Evolutionary conservation across 2,888 invertebrate genomes (phyloP), one percentile per base, ranked within the genome.

Genomic region (Campaea margaritaria): DNA sequence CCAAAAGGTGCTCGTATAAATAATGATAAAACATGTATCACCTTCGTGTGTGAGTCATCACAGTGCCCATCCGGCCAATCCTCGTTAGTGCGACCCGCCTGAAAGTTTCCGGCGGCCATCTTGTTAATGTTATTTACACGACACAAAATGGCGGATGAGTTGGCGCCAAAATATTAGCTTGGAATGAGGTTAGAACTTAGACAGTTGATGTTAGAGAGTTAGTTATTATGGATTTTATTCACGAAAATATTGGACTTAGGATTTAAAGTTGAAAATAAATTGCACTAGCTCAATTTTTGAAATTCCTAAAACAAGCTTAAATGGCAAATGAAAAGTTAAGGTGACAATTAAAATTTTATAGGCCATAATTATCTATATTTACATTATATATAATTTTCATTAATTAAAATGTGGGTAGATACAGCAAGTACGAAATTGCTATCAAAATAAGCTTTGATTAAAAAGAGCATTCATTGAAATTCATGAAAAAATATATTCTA

Each of bases 41-140:
- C 91, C 91, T 92, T 91, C 49, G 91, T 89, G 75, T 90, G 89
- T 75, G 83, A 83, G 85, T 91, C 91, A 82, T 91, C 91, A 83
- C 77, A 84, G 75, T 79, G 84, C 81, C 87, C 89, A 80, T 87
- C 89, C 76, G 87, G 86, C 84, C 87, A 86, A 82, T 87, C 90
- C 76, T 78, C 89, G 86, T 88, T 90, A 91, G 86, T 84, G 83
- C 80, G 78, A 77, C 80, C 72, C 78, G 81, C 82, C 91, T 89
- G 89, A 75, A 87, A 88, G 79, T 76, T 41, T 45, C 78, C 75
- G 78, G 76, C 87, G 78, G 82, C 85, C 85, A 83, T 83, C 70
- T 85, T 89, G 87, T 83, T 79, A 83, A 77, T 81, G 83, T 89
- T 91, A 91, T 89, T 88, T 86, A 90, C 86, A 86, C 78, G 44